These are phyloP conservation scores for Drosophila prosaltans DNA, from an alignment of 1,140 invertebrate species.

Conservation along the genomic window DNA sequence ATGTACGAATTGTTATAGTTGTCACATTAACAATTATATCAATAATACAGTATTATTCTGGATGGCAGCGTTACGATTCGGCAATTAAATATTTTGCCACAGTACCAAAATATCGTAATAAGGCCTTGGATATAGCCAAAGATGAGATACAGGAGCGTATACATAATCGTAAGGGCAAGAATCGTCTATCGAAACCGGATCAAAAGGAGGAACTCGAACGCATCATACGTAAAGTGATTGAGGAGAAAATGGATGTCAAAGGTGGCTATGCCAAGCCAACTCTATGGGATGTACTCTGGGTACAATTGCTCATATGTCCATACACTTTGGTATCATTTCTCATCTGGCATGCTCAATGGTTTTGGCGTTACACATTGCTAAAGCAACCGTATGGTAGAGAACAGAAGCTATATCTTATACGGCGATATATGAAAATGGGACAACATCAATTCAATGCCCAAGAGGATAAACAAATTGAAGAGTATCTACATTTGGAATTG, in stretches of 20 bases:
- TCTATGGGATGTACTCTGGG: conserved; percentile 90
- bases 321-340: conserved; percentile 88
- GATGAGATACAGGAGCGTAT: conserved; percentile 86
- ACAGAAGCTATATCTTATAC: conserved; percentile 93
- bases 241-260: conserved; percentile 95
- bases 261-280: conserved; percentile 94
- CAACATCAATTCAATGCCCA: conserved; percentile 88
- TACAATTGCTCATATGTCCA: conserved; percentile 91
- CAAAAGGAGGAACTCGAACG: conserved; percentile 90
- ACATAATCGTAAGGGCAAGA: conserved; percentile 84
- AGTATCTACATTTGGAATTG: conserved; percentile 89
- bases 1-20: conserved; percentile 93
- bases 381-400: conserved; percentile 91
- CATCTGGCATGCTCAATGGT: conserved; percentile 90
- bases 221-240: conserved; percentile 91
- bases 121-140: conserved; percentile 92
- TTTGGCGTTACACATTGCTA: conserved; percentile 90
- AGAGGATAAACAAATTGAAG: conserved; percentile 89
- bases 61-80: conserved; percentile 90
- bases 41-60: conserved; percentile 91
- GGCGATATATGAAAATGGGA: conserved; percentile 89
- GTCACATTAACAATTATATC: conserved; percentile 94
- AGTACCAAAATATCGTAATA: conserved; percentile 93
- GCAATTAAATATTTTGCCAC: conserved; percentile 94
- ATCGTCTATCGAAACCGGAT: conserved; percentile 87